Base-by-base conservation (phyloP, 2,113 vertebrate genomes). In the Gasterosteus aculeatus region DNA sequence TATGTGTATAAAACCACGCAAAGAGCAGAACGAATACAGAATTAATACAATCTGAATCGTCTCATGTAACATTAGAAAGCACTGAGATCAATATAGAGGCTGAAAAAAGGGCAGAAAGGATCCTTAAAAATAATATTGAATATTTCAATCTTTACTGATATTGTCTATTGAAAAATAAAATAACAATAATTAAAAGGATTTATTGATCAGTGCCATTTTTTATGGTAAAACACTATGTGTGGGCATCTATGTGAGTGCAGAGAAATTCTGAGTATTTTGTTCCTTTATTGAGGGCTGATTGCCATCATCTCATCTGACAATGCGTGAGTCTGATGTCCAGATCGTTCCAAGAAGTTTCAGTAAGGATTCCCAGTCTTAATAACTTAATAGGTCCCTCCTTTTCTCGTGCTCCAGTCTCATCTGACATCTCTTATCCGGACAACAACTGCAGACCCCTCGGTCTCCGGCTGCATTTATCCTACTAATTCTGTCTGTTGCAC, bases 401-500 rank as follows among this genome's bases (percentile, higher is more conserved):
- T 38, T 26, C 54, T 72, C 7, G 1, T 59, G 44, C 11, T 51
- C 19, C 29, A 31, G 53, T 69, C 77, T 78, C 84, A 81, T 88
- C 85, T 89, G 88, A 88, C 85, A 78, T 82, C 76, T 65, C 81
- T 88, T 87, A 87, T 81, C 84, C 69, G 77, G 81, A 83, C 75
- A 79, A 83, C 81, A 77, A 72, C 72, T 72, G 67, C n/a, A n/a
- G 81, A 69, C 84, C 79, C 66, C 72, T 87, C 78, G 83, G 89
- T 90, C 86, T 78, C 69, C 75, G 80, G 67, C 75, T 72, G 15
- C 42, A 51, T 87, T 86, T 85, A 89, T 85, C 83, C 59, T 41
- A 69, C 84, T 88, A 92, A 92, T 87, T 92, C 82, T 85, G 76
- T 88, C 86, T 69, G 63, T 54, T 75, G 66, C 79, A 80, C 60